A percentile compares a stretch with the other conserved stretches of the same genome.
Evolutionary conservation across 2,888 invertebrate species (phyloP).

Genomic region (Parnassius glacialis): DNA sequence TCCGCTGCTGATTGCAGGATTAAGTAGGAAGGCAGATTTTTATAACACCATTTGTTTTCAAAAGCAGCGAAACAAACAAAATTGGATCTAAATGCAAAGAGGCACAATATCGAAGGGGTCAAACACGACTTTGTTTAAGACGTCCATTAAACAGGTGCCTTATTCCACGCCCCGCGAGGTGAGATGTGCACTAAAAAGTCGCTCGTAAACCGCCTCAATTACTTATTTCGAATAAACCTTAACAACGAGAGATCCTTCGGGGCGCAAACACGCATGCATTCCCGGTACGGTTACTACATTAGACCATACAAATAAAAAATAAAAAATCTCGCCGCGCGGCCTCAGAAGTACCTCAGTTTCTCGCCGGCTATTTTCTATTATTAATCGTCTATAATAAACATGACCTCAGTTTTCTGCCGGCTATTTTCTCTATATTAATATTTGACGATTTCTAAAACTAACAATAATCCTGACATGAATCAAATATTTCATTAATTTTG

Average conservation of each 20-base stretch:
- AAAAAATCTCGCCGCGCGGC: too few species aligned
- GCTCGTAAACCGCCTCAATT: slow-evolving; percentile 44
- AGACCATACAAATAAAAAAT: background rate
- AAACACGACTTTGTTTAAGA: slow-evolving; percentile 25
- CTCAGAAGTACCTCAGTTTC: too few species aligned
- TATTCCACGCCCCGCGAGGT: slow-evolving; percentile 1
- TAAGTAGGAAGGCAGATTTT: too few species aligned
- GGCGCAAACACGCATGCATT: slow-evolving; percentile 30
- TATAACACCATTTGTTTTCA: too few species aligned
- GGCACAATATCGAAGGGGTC: slow-evolving; percentile 8
- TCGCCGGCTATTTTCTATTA: too few species aligned
- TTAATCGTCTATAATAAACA: too few species aligned
- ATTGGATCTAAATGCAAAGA: background rate
- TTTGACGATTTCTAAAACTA: too few species aligned
- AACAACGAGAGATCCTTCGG: slow-evolving; percentile 44
- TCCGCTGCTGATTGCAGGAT: too few species aligned
- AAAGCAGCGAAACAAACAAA: background rate
- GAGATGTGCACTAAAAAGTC: slow-evolving; percentile 27
- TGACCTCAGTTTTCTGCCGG: too few species aligned
- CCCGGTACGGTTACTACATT: slow-evolving; percentile 18
- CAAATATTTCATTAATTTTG: too few species aligned
- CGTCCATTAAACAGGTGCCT: slow-evolving; percentile 23
- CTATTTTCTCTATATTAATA: too few species aligned
- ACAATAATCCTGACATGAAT: too few species aligned
- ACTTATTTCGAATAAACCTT: slow-evolving; percentile 54